These are phyloP conservation scores for Delphinapterus leucas DNA, from an alignment of 2,113 vertebrate species.

Conservation along the genomic window DNA sequence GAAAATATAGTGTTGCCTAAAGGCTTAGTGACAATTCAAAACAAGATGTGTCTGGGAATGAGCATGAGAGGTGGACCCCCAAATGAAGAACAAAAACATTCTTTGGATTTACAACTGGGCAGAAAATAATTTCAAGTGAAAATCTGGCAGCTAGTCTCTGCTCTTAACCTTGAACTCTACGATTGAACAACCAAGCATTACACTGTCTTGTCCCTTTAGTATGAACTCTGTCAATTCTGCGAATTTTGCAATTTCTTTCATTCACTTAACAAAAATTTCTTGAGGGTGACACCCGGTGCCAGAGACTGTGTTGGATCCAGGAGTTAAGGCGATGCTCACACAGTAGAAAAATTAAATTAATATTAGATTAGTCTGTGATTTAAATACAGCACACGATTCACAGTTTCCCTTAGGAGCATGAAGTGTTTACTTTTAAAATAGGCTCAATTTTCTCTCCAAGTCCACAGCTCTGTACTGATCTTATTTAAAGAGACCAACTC, in stretches of 20 bases:
- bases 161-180: not conserved
- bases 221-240: not conserved
- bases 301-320: not conserved
- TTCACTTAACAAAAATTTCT: not conserved
- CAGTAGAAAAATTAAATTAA: not conserved
- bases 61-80: not conserved
- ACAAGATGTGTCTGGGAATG: not conserved
- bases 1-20: not conserved
- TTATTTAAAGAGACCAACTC: conserved; percentile 45
- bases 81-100: not conserved
- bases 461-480: not conserved
- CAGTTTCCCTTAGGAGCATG: not conserved
- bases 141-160: conserved; percentile 16
- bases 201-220: not conserved
- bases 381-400: not conserved
- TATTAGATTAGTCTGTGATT: not conserved
- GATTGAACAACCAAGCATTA: not conserved
- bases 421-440: conserved; percentile 49
- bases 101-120: not conserved
- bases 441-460: not conserved
- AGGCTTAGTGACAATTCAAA: not conserved
- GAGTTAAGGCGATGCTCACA: not conserved
- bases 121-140: conserved; percentile 47
- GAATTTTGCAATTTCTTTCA: not conserved
- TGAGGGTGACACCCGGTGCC: not conserved